phyloP scores from a whole-genome alignment of 2,797 vertebrate genomes.

The Typhlichthys subterraneus region DNA sequence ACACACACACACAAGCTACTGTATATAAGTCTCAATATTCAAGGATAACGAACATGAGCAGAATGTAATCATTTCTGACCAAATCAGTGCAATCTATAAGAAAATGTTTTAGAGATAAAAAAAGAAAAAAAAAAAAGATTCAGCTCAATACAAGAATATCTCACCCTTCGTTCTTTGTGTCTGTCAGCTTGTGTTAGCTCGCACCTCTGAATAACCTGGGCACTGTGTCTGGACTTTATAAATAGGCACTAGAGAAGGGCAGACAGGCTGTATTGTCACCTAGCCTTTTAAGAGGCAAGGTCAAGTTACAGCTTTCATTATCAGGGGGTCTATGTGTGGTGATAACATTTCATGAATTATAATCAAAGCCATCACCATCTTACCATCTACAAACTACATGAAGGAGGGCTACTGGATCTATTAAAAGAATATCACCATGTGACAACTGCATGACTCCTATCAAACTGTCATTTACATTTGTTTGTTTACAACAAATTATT shows the following conservation, averaged over 20 bases:
- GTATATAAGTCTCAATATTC: not conserved
- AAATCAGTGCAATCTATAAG: not conserved
- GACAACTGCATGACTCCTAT: no score
- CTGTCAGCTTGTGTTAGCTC: conserved; percentile 46
- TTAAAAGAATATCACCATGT: no score
- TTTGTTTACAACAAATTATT: no score
- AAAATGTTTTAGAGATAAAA: conserved; percentile 1
- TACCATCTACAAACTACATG: not conserved
- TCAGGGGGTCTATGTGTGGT: conserved; percentile 18
- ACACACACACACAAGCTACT: no score
- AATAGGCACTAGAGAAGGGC: conserved; percentile 66
- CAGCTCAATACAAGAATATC: conserved; percentile 27
- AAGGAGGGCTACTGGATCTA: no score
- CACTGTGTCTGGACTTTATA: conserved; percentile 68
- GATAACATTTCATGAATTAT: conserved; percentile 25
- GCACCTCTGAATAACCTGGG: conserved; percentile 69
- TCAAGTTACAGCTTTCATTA: conserved; percentile 65
- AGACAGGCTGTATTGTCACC: conserved; percentile 61
- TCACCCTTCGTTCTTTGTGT: conserved; percentile 65
- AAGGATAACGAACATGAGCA: not conserved
- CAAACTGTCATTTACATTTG: no score
- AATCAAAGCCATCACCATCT: conserved; percentile 42
- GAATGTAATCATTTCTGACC: not conserved
- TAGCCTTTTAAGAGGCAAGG: conserved; percentile 65
- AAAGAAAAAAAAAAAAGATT: conserved; percentile 10